A percentile compares a stretch with the other conserved stretches of the same genome.
phyloP scores from a whole-genome alignment of 2,888 invertebrate species.

The Stomorhina lunata region DNA sequence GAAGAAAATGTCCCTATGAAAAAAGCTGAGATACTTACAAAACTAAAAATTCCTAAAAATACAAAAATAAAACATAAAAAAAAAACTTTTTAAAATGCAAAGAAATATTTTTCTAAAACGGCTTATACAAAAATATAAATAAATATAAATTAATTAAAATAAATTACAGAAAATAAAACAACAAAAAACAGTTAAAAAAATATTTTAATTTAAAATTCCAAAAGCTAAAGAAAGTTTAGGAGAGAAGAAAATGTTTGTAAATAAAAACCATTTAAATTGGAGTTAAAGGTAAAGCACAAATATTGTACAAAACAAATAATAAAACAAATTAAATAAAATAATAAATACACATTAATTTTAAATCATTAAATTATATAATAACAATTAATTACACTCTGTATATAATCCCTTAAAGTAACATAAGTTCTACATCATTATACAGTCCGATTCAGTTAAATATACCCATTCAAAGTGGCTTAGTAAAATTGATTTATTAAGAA shows the following conservation, averaged over 20 bases:
- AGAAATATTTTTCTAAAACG: slow-evolving; percentile 61
- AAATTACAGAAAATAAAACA: neutral
- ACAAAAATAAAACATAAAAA: slow-evolving; percentile 21
- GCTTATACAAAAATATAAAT: slow-evolving; percentile 54
- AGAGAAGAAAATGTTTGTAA: slow-evolving; percentile 44
- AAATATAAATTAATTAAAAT: neutral
- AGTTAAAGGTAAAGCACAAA: slow-evolving; percentile 66
- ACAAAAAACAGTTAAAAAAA: slow-evolving; percentile 1
- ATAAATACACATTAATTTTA: neutral
- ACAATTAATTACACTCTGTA: too few relatives aligned
- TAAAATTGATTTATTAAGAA: too few relatives aligned
- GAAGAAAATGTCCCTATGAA: slow-evolving; percentile 61
- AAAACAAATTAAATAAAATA: neutral
- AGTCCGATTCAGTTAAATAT: too few relatives aligned
- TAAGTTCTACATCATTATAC: too few relatives aligned
- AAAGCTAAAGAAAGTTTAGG: slow-evolving; percentile 5
- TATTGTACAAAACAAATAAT: slow-evolving; percentile 60
- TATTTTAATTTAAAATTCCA: neutral
- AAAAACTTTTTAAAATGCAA: slow-evolving; percentile 18
- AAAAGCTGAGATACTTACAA: slow-evolving; percentile 62
- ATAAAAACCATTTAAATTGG: slow-evolving; percentile 58
- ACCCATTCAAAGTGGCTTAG: too few relatives aligned
- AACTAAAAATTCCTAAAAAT: slow-evolving; percentile 61
- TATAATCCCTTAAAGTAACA: too few relatives aligned
- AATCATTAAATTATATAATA: neutral